phyloP scores from a whole-genome alignment of 2,888 invertebrate genomes.

The Drepanosiphum platanoidis region DNA sequence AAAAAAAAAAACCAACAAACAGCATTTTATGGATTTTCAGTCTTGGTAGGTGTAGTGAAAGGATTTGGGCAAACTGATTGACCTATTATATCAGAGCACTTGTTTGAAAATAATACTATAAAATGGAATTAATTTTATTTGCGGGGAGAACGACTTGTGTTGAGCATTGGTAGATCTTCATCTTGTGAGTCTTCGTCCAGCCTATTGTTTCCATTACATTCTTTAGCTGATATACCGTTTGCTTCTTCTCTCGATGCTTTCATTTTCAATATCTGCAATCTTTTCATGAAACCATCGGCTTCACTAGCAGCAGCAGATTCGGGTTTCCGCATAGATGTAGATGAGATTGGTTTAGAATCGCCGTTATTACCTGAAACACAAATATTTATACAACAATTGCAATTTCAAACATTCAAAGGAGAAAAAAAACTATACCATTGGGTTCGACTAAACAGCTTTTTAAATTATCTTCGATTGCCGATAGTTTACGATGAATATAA shows the following conservation, averaged over 20 bases:
- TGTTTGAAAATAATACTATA: slow-evolving; percentile 48
- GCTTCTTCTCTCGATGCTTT: slow-evolving; percentile 62
- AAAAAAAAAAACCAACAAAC: slow-evolving; percentile 27
- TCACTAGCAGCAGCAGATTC: slow-evolving; percentile 37
- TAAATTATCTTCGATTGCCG: slow-evolving; percentile 70
- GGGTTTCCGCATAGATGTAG: slow-evolving; percentile 29
- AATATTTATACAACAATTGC: background rate
- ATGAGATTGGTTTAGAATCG: slow-evolving; percentile 11
- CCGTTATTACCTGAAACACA: slow-evolving; percentile 18
- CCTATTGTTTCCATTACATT: slow-evolving; percentile 56
- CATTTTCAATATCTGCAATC: slow-evolving; percentile 63
- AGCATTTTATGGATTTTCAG: slow-evolving; percentile 39
- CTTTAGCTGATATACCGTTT: background rate
- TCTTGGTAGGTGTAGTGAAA: slow-evolving; percentile 49
- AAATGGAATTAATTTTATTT: slow-evolving; percentile 48
- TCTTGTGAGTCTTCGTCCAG: slow-evolving; percentile 46
- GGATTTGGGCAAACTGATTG: slow-evolving; percentile 35
- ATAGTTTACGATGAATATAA: slow-evolving; percentile 82
- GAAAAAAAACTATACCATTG: slow-evolving; percentile 31
- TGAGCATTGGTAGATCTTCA: slow-evolving; percentile 55
- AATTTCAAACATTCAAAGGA: background rate
- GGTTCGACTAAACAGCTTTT: slow-evolving; percentile 58
- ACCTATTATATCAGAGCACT: slow-evolving; percentile 22
- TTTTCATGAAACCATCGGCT: slow-evolving; percentile 62
- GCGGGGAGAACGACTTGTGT: slow-evolving; percentile 54